Base-by-base conservation (phyloP, 2,888 invertebrate genomes). In the Melanchra persicariae region DNA sequence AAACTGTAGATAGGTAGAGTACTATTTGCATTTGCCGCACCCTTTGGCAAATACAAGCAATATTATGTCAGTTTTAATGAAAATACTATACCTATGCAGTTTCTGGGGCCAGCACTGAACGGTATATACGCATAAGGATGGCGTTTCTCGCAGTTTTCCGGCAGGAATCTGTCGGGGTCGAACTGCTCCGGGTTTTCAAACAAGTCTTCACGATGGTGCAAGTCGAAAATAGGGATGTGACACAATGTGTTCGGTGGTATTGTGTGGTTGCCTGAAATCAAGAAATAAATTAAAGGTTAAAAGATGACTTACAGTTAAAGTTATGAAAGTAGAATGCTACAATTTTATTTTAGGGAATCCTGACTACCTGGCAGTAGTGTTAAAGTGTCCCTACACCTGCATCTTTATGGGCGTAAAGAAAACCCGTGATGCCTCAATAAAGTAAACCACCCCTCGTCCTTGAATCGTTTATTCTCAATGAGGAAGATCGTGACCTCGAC, bases 111-210 rank as follows among this genome's bases (percentile, higher is more conserved):
- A n/a, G 97, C 97, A 85, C 97, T 97, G 81, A 97, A 97, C 0
- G 97, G 97, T 74, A 97, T 94, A 84, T 96, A 97, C 0, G 96
- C 94, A 82, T 96, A 97, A 0, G 97, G 96, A 91, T 97, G 97
- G 15, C 97, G 92, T n/a, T 91, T 87, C 2, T 84, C 71, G 10
- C 90, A 87, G 72, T 96, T 96, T 82, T 97, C 97, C 0, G 97
- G 96, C 22, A 97, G 87, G 90, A 98, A 98, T 80, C 98, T 92
- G 70, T 98, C 97, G 0, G 98, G 98, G 87, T 97, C 96, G 87
- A 97, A 98, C 70, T 93, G 94, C 60, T 96, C 95, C 0, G 98
- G 97, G 75, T 98, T 95, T 0, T 97, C 96, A 91, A 96, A 98
- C 51, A 96, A 92, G 8, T 96, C 93, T 0, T 96, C 95, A 88